phyloP scores from a whole-genome alignment of 2,888 invertebrate species.

The Cheilosia scutellata region DNA sequence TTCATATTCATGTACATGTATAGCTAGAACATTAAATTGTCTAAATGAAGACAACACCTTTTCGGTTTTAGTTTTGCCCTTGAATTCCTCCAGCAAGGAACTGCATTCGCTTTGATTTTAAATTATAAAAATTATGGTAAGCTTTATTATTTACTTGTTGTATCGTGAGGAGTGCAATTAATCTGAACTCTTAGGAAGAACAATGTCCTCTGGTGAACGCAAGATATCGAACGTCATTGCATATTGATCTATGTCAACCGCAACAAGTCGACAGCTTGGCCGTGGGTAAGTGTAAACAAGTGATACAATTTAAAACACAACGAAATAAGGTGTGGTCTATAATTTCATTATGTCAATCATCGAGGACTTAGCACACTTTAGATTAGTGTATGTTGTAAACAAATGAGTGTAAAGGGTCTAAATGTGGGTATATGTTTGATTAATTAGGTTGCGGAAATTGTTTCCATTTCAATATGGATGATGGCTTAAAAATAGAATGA shows the following conservation, averaged over 20 bases:
- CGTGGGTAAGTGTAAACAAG: constrained; percentile 16
- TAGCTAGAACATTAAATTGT: not conserved
- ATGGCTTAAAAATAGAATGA: no score
- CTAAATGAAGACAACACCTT: constrained; percentile 6
- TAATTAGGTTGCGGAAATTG: no score
- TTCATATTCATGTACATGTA: not conserved
- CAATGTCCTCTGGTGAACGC: constrained; percentile 10
- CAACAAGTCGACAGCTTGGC: not conserved
- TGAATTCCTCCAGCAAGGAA: constrained; percentile 18
- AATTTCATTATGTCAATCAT: not conserved
- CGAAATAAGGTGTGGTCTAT: constrained; percentile 9
- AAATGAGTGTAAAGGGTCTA: no score
- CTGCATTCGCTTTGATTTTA: not conserved
- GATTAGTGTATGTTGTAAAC: no score
- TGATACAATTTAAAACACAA: not conserved
- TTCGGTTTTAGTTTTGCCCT: constrained; percentile 22
- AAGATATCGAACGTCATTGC: constrained; percentile 27
- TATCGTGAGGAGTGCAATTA: not conserved
- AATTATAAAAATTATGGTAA: constrained; percentile 30
- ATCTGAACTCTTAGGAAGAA: constrained; percentile 31
- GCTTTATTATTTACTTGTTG: not conserved
- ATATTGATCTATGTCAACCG: constrained; percentile 28
- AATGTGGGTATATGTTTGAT: no score
- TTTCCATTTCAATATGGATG: no score
- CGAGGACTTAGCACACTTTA: no score